Conservation (phyloP, 1,140 invertebrate genomes). For the Drosophila obscura region DNA sequence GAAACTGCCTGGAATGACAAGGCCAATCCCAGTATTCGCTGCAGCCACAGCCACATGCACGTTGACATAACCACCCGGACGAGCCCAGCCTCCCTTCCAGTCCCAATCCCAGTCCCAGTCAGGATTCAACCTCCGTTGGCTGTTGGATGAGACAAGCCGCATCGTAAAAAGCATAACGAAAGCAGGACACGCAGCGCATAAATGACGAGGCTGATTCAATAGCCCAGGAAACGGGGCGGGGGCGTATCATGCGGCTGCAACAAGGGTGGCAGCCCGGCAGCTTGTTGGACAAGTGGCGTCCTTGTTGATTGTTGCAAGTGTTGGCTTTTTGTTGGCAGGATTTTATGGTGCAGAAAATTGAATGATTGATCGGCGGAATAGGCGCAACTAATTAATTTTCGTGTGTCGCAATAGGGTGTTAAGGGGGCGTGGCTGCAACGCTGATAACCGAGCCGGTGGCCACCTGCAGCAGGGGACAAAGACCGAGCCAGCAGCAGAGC, state of each 20-base stretch:
- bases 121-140: conserved; percentile 18
- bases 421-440: conserved; percentile 57
- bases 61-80: conserved; percentile 2
- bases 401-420: conserved; percentile 48
- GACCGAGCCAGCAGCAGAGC: conserved; percentile 14
- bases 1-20: conserved; percentile 51
- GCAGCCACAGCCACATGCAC: not conserved
- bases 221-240: conserved; percentile 9
- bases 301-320: conserved; percentile 45
- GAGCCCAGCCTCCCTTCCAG: not conserved
- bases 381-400: conserved; percentile 78
- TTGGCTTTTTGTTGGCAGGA: conserved; percentile 38
- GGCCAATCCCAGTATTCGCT: conserved; percentile 2
- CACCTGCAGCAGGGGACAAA: conserved; percentile 56
- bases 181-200: conserved; percentile 42
- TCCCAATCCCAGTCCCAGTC: not conserved
- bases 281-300: conserved; percentile 59
- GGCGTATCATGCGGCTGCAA: conserved; percentile 38
- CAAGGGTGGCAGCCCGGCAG: conserved; percentile 15
- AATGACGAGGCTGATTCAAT: conserved; percentile 64
- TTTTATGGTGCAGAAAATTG: conserved; percentile 80
- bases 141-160: conserved; percentile 32
- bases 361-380: conserved; percentile 79
- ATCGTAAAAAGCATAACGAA: conserved; percentile 60
- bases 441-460: conserved; percentile 44